Evolutionary conservation across 1,140 invertebrate genomes (phyloP), one percentile per base, ranked within the genome.

Genomic region (Brachionus asplanchnoidis): DNA sequence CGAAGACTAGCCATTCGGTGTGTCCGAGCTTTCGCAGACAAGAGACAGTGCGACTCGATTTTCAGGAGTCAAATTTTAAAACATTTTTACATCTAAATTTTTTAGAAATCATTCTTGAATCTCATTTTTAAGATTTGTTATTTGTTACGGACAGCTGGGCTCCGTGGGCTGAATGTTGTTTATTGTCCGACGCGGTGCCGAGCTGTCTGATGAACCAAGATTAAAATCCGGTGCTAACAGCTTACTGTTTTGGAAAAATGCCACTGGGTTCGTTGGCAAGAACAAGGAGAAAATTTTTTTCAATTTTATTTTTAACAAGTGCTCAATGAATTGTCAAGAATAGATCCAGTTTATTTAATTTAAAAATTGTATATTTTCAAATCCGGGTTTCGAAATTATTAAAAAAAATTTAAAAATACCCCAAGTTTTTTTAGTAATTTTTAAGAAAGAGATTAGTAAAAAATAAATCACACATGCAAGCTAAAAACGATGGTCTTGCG

Each of bases 401-500:
- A 68, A 68, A 68, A 68, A 68, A 68, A 68, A n/a, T 7, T 23
- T 6, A 66, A 36, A 68, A 68, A 68, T 68, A 68, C 66, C 26
- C 26, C 66, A 40, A 68, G 14, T 68, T 68, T 68, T 68, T 68
- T 68, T 68, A 42, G 36, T 73, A 42, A 73, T 40, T 40, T 73
- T 20, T 32, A 36, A 40, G 12, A 73, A 42, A 42, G n/a, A 7
- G 9, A 20, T 20, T 20, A 60, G 5, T 56, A 3, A 26, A 60
- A 36, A 73, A 73, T 44, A 36, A 73, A 68, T 68, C 68, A 73
- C 68, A 73, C 28, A 36, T 73, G 28, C 40, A 73, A 42, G 68
- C 36, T 73, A 36, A 42, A 73, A 40, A 73, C 17, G 36, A 73
- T 73, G 68, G 68, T 73, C 68, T 73, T 73, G 68, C 68, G 36